phyloP scores from a whole-genome alignment of 2,797 vertebrate genomes.

The Acanthornis magna region DNA sequence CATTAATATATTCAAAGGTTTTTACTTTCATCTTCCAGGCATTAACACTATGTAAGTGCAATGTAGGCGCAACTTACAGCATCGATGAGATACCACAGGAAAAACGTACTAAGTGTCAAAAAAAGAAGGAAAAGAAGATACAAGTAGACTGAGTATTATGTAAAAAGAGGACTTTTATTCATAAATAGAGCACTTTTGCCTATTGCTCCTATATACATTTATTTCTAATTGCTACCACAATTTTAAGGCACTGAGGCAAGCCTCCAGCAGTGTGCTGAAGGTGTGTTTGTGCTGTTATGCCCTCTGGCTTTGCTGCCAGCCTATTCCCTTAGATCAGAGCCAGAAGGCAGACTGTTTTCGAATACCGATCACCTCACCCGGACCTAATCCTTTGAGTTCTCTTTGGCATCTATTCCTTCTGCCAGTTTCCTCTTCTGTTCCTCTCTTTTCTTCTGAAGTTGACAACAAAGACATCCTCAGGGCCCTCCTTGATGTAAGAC shows the following conservation, averaged over 20 bases:
- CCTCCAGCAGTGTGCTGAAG: slow-evolving; percentile 92
- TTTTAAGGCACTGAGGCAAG: slow-evolving; percentile 87
- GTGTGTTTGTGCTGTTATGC: slow-evolving; percentile 99
- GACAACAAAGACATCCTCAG: slow-evolving; percentile 99
- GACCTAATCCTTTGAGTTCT: slow-evolving; percentile 99
- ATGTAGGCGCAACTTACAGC: slow-evolving; percentile 69
- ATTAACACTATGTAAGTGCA: slow-evolving; percentile 78
- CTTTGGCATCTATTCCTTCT: slow-evolving; percentile 99
- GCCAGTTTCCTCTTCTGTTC: slow-evolving; percentile 99
- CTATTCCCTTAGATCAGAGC: slow-evolving; percentile 99
- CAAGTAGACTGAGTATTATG: slow-evolving; percentile 43
- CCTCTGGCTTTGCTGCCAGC: slow-evolving; percentile 99
- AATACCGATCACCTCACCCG: slow-evolving; percentile 99
- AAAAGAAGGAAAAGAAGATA: slow-evolving; percentile 6
- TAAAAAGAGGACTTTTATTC: slow-evolving; percentile 67
- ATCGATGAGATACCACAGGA: slow-evolving; percentile 59
- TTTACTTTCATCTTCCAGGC: slow-evolving; percentile 83
- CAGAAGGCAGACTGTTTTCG: slow-evolving; percentile 99
- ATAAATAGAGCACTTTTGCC: slow-evolving; percentile 67
- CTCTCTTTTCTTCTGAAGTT: slow-evolving; percentile 99
- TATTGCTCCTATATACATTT: slow-evolving; percentile 76
- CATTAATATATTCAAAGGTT: slow-evolving; percentile 87
- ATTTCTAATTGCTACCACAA: slow-evolving; percentile 84
- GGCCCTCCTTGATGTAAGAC: slow-evolving; percentile 99
- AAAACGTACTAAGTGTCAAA: slow-evolving; percentile 54